A percentile compares a stretch with the other conserved stretches of the same genome.
phyloP scores from a whole-genome alignment of 2,888 invertebrate genomes.

The Metellina segmentata region DNA sequence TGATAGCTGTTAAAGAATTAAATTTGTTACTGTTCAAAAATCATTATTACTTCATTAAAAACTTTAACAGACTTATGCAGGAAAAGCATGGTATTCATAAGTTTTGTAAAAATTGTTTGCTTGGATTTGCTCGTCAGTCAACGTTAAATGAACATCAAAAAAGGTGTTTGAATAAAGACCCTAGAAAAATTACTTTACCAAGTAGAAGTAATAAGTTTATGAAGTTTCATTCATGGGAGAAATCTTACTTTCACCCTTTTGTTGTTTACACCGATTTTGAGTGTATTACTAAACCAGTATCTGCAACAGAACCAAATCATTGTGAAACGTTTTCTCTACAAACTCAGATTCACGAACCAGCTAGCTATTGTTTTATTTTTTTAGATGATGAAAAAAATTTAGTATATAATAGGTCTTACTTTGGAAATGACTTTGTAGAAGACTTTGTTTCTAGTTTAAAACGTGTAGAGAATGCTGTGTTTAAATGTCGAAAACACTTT shows the following conservation, averaged over 20 bases:
- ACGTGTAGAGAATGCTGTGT: not conserved
- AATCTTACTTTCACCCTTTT: slow-evolving; percentile 21
- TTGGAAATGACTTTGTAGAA: not conserved
- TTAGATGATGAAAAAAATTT: slow-evolving; percentile 14
- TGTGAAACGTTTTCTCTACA: not conserved
- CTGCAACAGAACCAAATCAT: not conserved
- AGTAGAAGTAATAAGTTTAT: not conserved
- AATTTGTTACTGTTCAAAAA: slow-evolving; percentile 9
- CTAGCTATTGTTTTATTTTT: slow-evolving; percentile 14
- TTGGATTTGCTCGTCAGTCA: not conserved
- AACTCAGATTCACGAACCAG: slow-evolving; percentile 24
- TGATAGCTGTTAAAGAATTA: not conserved
- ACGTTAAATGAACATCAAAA: not conserved
- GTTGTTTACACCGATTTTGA: slow-evolving; percentile 30
- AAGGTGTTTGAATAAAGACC: not conserved
- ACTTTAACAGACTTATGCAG: no score
- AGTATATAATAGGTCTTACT: not conserved
- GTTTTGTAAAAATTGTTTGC: slow-evolving; percentile 12
- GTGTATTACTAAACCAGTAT: slow-evolving; percentile 9
- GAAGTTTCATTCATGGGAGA: not conserved
- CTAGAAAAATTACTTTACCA: no score
- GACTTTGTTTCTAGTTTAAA: not conserved
- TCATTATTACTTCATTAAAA: slow-evolving; percentile 22
- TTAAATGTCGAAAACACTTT: not conserved
- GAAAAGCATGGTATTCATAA: not conserved